A percentile compares a stretch with the other conserved stretches of the same genome.
Conservation (phyloP, 2,113 vertebrate species). For the Entosphenus tridentatus region DNA sequence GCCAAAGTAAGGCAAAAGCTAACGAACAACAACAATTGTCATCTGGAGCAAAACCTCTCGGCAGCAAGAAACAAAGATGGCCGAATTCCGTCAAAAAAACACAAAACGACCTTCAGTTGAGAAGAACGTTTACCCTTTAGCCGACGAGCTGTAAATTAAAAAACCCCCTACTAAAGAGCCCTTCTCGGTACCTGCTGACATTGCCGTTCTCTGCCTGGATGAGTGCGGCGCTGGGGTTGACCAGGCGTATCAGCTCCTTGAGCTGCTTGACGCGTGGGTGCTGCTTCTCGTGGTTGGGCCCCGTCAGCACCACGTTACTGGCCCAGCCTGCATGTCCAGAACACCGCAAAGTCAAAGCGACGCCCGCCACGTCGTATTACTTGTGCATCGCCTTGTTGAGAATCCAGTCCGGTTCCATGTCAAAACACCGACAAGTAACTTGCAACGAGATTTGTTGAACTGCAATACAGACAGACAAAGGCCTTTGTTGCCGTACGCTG, state of each 20-base stretch:
- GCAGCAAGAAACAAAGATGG: background rate
- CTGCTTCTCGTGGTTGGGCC: slow-evolving; percentile 39
- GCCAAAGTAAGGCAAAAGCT: background rate
- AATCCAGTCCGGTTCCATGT: too few relatives aligned
- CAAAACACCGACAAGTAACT: too few relatives aligned
- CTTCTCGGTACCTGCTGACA: slow-evolving; percentile 39
- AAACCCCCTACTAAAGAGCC: accelerated
- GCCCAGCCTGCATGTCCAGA: slow-evolving; percentile 40
- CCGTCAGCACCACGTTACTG: slow-evolving; percentile 59
- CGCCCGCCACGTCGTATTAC: too few relatives aligned
- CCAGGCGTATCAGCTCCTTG: slow-evolving; percentile 53
- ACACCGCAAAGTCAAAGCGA: background rate
- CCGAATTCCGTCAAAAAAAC: background rate
- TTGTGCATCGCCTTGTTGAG: too few relatives aligned
- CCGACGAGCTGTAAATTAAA: background rate
- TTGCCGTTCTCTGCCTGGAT: slow-evolving; percentile 57
- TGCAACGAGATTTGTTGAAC: too few relatives aligned
- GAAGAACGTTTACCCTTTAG: background rate
- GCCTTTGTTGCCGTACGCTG: too few relatives aligned
- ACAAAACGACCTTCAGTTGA: slow-evolving; percentile 2
- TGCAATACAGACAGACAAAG: too few relatives aligned
- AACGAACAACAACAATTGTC: background rate
- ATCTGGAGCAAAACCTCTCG: background rate
- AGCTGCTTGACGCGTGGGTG: slow-evolving; percentile 44
- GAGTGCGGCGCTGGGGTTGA: slow-evolving; percentile 52